These are phyloP conservation scores for Aporrectodea caliginosa DNA, from an alignment of 1,140 invertebrate genomes.

Conservation along the genomic window DNA sequence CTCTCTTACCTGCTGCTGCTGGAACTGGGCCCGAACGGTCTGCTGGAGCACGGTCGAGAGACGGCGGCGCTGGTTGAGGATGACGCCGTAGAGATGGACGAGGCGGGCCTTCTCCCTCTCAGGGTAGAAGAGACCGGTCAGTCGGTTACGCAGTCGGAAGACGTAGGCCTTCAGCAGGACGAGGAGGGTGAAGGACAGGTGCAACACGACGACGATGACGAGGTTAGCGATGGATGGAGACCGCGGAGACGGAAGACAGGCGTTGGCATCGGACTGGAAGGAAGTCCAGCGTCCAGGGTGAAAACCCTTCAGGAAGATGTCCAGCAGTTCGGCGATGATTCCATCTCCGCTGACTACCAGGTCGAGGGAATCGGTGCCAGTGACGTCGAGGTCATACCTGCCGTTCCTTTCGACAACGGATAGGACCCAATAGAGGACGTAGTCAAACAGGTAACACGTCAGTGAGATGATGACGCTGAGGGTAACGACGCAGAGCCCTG, in stretches of 20 bases:
- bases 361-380: constrained; percentile 8
- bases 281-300: constrained; percentile 12
- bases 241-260: not conserved
- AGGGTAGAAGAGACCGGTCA: constrained; percentile 31
- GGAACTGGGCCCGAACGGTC: not conserved
- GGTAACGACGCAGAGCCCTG: constrained; percentile 19
- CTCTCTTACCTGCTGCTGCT: not conserved
- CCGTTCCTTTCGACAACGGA: not conserved
- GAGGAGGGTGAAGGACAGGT: constrained; percentile 23
- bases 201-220: constrained; percentile 5
- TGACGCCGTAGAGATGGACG: constrained; percentile 27
- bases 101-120: constrained; percentile 29
- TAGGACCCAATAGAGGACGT: constrained; percentile 19
- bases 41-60: constrained; percentile 11
- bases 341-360: constrained; percentile 25
- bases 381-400: not conserved
- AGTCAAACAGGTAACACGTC: constrained; percentile 31
- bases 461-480: constrained; percentile 17
- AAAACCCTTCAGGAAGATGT: constrained; percentile 25
- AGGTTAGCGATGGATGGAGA: constrained; percentile 16
- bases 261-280: constrained; percentile 13
- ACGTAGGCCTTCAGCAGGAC: constrained; percentile 30
- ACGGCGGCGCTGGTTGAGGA: constrained; percentile 23
- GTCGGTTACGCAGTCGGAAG: constrained; percentile 27
- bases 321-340: constrained; percentile 20